These are phyloP conservation scores for Mythimna impura DNA, from an alignment of 2,888 invertebrate genomes.

Conservation along the genomic window DNA sequence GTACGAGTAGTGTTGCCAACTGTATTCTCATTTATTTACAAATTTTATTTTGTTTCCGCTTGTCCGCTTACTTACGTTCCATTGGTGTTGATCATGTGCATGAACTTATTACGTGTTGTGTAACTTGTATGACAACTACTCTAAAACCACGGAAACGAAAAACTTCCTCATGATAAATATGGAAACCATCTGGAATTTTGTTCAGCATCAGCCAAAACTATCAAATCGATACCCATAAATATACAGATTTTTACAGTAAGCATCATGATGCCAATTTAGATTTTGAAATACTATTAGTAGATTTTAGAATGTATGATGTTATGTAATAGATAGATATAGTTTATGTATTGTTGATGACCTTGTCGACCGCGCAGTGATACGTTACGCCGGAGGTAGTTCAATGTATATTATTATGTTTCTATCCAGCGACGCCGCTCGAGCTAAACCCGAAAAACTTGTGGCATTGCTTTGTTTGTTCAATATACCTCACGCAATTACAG, in stretches of 20 bases:
- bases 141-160: neutral
- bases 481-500: too few relatives aligned
- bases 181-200: neutral
- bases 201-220: neutral
- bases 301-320: too few relatives aligned
- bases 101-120: slow-evolving; percentile 12
- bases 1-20: slow-evolving; percentile 23
- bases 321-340: too few relatives aligned
- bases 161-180: neutral
- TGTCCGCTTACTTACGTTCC: slow-evolving; percentile 10
- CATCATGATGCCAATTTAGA: neutral
- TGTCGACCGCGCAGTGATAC: neutral
- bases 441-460: too few relatives aligned
- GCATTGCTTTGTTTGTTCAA: too few relatives aligned
- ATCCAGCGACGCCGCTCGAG: too few relatives aligned
- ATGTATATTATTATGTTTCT: too few relatives aligned
- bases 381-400: neutral
- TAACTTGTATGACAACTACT: neutral
- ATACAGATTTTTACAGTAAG: neutral
- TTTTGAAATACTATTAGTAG: neutral
- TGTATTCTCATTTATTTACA: neutral
- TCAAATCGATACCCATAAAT: neutral
- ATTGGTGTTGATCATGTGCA: slow-evolving; percentile 23
- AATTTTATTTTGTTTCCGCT: slow-evolving; percentile 22
- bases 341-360: neutral